Evolutionary conservation across 2,113 vertebrate genomes (phyloP).

Genomic region (Hippocampus barbouri): DNA sequence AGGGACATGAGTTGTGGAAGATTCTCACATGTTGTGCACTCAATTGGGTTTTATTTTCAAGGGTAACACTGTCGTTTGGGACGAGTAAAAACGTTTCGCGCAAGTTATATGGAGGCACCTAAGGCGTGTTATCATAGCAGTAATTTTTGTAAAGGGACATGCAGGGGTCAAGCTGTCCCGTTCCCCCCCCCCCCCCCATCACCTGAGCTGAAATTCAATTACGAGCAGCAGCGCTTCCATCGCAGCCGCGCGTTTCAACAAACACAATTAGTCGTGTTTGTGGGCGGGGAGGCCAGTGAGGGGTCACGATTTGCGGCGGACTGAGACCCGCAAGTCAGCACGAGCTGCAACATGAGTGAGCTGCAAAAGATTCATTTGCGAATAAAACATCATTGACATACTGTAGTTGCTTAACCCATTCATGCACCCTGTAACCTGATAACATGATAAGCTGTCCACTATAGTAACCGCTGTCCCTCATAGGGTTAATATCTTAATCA

Average conservation of each 20-base stretch:
- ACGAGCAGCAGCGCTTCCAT: background rate
- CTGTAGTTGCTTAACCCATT: background rate
- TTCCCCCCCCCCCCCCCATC: background rate
- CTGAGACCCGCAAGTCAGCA: background rate
- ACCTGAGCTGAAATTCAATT: background rate
- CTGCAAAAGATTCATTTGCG: background rate
- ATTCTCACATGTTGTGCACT: background rate
- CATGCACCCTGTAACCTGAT: no score
- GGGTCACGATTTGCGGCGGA: background rate
- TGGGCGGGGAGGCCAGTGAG: background rate
- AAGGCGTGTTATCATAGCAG: background rate
- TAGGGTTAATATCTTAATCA: background rate
- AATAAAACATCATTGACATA: background rate
- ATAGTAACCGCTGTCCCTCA: no score
- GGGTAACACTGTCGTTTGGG: background rate
- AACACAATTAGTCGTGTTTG: conserved; percentile 2
- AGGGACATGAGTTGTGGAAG: background rate
- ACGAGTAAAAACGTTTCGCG: background rate
- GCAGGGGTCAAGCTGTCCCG: background rate
- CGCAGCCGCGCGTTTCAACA: background rate
- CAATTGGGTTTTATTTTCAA: background rate
- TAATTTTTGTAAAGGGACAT: background rate
- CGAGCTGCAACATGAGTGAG: background rate
- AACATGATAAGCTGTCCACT: no score
- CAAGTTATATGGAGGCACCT: background rate